Base-by-base conservation (phyloP, 2,888 invertebrate species). In the Unio delphinus region DNA sequence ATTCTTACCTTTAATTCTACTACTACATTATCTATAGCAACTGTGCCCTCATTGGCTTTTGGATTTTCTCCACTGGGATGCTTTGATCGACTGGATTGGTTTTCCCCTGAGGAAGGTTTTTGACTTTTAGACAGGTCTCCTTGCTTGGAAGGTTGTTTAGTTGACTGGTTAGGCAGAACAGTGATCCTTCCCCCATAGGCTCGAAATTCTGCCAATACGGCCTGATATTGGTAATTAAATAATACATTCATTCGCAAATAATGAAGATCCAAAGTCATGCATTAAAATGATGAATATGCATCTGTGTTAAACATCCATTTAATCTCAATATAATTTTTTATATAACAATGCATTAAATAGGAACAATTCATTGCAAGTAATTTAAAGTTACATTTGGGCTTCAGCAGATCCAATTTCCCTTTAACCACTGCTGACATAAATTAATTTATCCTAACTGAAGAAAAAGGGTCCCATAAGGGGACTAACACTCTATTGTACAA, bases 121-220 rank as follows among this genome's bases (percentile, higher is more conserved):
- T 59, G 61, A 23, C 59, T 57, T 20, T 64, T 60, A 20, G 64
- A 57, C 55, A 62, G 28, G n/a, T 59, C 63, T 20, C 34, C 30
- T 20, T n/a, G 20, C 34, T 34, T 58, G 64, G 30, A 64, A 28
- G 58, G 60, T 45, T 28, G 34, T 7, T 20, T 58, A 45, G 65
- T 61, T 55, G 61, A 34, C 17, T 57, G 56, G 6, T 57, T 55
- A 26, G 67, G 66, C 20, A 70, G 59, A 17, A 82, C 80, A 60
- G 82, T 79, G 69, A 89, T 86, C 7, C 94, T 91, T 18, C 95
- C 94, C 0, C 98, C 98, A 73, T 94, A 93, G 0, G 98, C 96
- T 56, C 98, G 92, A 90, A 95, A 98, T 90, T 95, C 93, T 0
- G 98, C 95, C 17, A 98, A 90, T 69, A 95, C 86, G 0, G 93